Evolutionary conservation across 2,888 invertebrate species (phyloP).

Genomic region (Gastracanthus pulcherrimus): DNA sequence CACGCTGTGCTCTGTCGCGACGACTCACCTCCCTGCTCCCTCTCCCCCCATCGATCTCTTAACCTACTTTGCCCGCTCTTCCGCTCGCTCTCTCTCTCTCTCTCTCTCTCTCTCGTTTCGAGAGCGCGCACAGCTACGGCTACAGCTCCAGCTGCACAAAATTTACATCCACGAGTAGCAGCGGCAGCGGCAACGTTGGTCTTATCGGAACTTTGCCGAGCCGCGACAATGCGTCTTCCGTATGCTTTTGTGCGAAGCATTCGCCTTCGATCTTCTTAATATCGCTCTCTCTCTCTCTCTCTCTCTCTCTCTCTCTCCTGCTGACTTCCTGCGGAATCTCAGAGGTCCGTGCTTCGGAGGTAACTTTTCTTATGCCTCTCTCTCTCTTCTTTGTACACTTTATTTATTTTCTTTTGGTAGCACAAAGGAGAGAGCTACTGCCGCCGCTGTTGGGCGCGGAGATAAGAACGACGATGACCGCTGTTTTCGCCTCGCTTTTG

Average conservation of each 20-base stretch:
- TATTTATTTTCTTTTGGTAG: not conserved
- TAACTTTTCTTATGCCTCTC: conserved; percentile 2
- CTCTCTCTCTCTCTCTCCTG: not conserved
- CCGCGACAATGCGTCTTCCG: not conserved
- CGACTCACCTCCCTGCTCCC: not conserved
- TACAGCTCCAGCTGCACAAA: not conserved
- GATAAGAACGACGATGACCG: conserved; percentile 24
- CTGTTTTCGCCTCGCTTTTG: not conserved
- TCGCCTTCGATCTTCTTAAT: conserved; percentile 17
- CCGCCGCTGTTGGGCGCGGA: not conserved
- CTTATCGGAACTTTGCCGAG: conserved; percentile 38
- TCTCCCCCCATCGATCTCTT: conserved; percentile 50
- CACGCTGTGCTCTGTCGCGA: not conserved
- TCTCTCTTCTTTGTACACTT: not conserved
- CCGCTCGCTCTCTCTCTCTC: no score
- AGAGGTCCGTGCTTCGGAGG: not conserved
- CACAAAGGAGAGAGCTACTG: not conserved
- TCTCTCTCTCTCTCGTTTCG: no score
- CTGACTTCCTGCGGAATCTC: no score
- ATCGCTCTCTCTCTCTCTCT: not conserved
- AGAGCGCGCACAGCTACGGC: not conserved
- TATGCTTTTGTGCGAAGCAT: not conserved
- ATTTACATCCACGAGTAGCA: conserved; percentile 43
- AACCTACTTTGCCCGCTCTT: conserved; percentile 46
- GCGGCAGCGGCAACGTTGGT: not conserved